A percentile compares a stretch with the other conserved stretches of the same genome.
Evolutionary conservation across 1,140 invertebrate species (phyloP).

Genomic region (Sweltsa coloradensis): DNA sequence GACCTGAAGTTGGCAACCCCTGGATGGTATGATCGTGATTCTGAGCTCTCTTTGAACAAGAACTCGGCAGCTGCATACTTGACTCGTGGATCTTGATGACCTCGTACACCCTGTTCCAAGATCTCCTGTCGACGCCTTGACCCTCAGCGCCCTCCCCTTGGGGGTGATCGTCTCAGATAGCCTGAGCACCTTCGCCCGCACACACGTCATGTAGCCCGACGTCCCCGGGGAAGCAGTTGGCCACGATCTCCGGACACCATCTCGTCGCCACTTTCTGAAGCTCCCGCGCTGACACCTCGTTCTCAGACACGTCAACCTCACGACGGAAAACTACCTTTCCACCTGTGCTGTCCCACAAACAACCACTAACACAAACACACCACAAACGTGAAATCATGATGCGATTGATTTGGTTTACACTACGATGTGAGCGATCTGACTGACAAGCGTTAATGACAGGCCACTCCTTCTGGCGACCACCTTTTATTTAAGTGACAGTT

Average conservation of each 20-base stretch:
- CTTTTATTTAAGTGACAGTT: slow-evolving; percentile 3
- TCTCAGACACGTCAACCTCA: not conserved
- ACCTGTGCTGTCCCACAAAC: too few species aligned
- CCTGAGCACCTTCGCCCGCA: slow-evolving; percentile 56
- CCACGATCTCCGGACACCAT: slow-evolving; percentile 53
- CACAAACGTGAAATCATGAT: too few species aligned
- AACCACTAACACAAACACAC: not conserved
- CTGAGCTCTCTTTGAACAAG: slow-evolving; percentile 28
- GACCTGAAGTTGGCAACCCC: slow-evolving; percentile 40
- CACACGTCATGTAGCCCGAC: slow-evolving; percentile 46
- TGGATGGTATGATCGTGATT: slow-evolving; percentile 33
- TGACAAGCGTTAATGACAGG: too few species aligned
- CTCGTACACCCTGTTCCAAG: slow-evolving; percentile 52
- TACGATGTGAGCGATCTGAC: too few species aligned
- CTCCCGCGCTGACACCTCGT: slow-evolving; percentile 11
- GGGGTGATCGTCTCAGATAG: slow-evolving; percentile 52
- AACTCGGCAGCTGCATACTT: slow-evolving; percentile 45
- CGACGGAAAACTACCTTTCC: not conserved
- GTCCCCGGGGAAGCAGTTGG: slow-evolving; percentile 52
- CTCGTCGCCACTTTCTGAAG: slow-evolving; percentile 40
- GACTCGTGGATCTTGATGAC: slow-evolving; percentile 58
- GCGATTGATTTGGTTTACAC: too few species aligned
- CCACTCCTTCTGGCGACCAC: slow-evolving; percentile 6
- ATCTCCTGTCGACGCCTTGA: slow-evolving; percentile 52
- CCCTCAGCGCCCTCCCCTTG: slow-evolving; percentile 18